Base-by-base conservation (phyloP, 2,888 invertebrate species). In the Drosophila pullipes region DNA sequence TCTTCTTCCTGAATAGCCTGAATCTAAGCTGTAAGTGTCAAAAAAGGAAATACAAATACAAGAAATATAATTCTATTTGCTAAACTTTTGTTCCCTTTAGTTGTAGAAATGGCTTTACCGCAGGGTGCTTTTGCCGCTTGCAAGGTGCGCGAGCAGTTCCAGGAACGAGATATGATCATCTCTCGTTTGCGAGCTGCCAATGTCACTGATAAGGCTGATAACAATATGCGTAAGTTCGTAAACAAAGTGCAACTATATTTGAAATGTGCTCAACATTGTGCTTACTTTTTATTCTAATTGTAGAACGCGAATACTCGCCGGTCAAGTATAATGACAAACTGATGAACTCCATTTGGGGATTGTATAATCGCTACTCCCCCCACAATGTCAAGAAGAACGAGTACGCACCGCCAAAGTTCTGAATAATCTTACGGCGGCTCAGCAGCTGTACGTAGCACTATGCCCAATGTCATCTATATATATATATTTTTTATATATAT, bases 301-400 rank as follows among this genome's bases (percentile, higher is more conserved):
- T 16, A 96, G 96, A 94, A 75, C 94, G 94, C 89, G 96, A 96
- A 90, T 94, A 95, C 59, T 95, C 95, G 9, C 97, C 96, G 25
- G 93, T 96, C 71, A 96, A 97, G 91, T 97, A 97, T 94, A 97
- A 96, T 93, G 96, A 96, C 92, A 97, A 97, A 93, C 93, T 97
- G 91, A 97, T 97, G 97, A 97, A 97, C 93, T 97, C 97, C 93
- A 97, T 97, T 92, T 97, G 97, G 97, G 97, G 97, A n/a, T 94
- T 96, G 78, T 97, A 97, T 94, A 97, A 97, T 93, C 96, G 97
- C 57, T 97, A 97, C 92, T 97, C 97, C 1, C 97, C 97, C 1
- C 97, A 97, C 90, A 97, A 97, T 93, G 96, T 97, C 82, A 97
- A 97, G 94, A 96, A 96, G 91, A 95, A 94, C 83, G 93, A 93